Evolutionary conservation across 37 sponge, comb jelly and placozoan species (phyloP).

Genomic region (Bolinopsis microptera): DNA sequence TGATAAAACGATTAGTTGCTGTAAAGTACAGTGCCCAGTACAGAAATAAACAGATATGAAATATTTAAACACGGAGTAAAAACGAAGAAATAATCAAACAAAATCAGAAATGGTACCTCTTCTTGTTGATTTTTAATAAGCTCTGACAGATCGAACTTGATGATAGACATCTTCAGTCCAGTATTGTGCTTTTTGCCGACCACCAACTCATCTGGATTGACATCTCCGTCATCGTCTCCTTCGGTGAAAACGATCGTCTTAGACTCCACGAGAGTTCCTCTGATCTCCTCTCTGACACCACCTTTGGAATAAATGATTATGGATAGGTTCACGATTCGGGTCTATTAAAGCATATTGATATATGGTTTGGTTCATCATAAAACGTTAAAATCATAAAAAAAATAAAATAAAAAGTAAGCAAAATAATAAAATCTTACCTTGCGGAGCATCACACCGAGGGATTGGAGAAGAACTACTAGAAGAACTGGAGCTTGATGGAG

Average conservation of each 20-base stretch:
- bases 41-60: too few species aligned
- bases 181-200: background rate
- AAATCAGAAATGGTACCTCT: too few species aligned
- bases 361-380: too few species aligned
- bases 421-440: background rate
- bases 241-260: background rate
- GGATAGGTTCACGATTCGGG: too few species aligned
- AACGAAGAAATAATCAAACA: too few species aligned
- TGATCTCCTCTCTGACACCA: background rate
- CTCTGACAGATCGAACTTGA: constrained; percentile 18
- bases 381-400: too few species aligned
- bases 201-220: background rate
- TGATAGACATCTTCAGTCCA: background rate
- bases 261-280: background rate
- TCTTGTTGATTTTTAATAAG: too few species aligned
- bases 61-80: too few species aligned
- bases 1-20: too few species aligned
- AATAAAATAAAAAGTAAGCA: too few species aligned
- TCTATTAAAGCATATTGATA: too few species aligned
- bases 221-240: background rate
- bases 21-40: too few species aligned
- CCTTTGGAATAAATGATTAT: background rate
- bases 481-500: constrained; percentile 35
- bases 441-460: background rate
- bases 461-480: background rate